phyloP scores from a whole-genome alignment of 2,888 invertebrate genomes.

The Ormyrus thymus region DNA sequence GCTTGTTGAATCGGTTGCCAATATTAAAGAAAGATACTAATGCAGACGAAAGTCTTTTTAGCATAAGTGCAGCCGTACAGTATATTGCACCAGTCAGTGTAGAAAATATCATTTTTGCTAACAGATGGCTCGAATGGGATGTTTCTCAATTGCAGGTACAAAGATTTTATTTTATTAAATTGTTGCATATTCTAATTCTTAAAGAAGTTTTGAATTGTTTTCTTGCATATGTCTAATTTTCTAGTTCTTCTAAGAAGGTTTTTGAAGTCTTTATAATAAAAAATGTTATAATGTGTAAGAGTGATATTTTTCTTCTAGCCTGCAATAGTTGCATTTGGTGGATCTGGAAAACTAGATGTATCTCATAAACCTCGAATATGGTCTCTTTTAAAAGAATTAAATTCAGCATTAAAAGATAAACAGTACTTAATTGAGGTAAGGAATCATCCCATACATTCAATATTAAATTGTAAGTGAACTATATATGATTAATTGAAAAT shows the following conservation, averaged over 20 bases:
- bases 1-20: slow-evolving; percentile 79
- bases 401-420: slow-evolving; percentile 76
- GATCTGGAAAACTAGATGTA: slow-evolving; percentile 75
- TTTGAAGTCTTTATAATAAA: no score
- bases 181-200: no score
- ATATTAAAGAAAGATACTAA: slow-evolving; percentile 80
- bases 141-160: slow-evolving; percentile 73
- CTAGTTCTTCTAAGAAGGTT: no score
- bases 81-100: slow-evolving; percentile 79
- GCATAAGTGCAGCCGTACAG: slow-evolving; percentile 83
- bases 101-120: slow-evolving; percentile 63
- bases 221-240: no score
- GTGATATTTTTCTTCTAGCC: slow-evolving; percentile 70
- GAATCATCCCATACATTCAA: slow-evolving; percentile 52
- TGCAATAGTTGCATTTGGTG: slow-evolving; percentile 77
- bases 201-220: no score
- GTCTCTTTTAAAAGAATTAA: slow-evolving; percentile 78
- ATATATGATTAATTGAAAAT: not conserved
- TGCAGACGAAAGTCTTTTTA: slow-evolving; percentile 80
- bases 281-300: no score
- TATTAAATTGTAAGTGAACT: no score
- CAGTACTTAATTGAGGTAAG: slow-evolving; percentile 80
- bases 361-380: slow-evolving; percentile 79
- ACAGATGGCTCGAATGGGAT: slow-evolving; percentile 76
- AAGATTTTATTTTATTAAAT: no score